phyloP scores from a whole-genome alignment of 2,113 vertebrate species.

The Gavia stellata region DNA sequence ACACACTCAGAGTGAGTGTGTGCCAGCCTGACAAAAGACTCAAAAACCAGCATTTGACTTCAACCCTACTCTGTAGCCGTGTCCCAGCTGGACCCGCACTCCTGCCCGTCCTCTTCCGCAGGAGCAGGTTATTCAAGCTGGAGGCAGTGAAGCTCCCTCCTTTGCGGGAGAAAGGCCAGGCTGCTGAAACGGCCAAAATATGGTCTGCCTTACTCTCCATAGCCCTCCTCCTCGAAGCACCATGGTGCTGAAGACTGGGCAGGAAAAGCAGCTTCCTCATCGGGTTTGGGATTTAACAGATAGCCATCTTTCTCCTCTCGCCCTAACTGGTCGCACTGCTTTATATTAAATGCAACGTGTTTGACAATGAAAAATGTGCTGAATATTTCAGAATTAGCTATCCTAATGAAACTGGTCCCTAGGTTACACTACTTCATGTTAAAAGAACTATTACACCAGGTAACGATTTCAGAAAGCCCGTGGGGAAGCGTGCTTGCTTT shows the following conservation, averaged over 20 bases:
- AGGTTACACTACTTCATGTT: not conserved
- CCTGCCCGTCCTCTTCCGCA: not conserved
- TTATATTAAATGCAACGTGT: not conserved
- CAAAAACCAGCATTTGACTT: not conserved
- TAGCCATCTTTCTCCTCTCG: not conserved
- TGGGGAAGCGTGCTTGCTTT: not conserved
- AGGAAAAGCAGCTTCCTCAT: not conserved
- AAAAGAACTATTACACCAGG: not conserved
- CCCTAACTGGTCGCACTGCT: not conserved
- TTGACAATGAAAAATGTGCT: not conserved
- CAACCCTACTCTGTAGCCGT: rapidly evolving
- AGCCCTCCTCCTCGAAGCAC: not conserved
- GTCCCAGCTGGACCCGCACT: not conserved
- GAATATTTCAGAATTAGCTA: not conserved
- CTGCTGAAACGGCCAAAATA: not conserved
- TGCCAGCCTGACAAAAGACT: not conserved
- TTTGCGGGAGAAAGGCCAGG: not conserved
- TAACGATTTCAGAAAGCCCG: not conserved
- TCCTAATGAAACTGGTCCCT: not conserved
- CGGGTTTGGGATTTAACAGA: not conserved
- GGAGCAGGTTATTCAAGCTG: not conserved
- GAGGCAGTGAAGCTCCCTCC: not conserved
- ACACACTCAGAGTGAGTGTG: not conserved
- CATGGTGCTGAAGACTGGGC: rapidly evolving
- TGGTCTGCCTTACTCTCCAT: not conserved